Percentiles rank a stretch among this genome's conserved stretches.
These are phyloP conservation scores for Brachypalpus laphriformis DNA, from an alignment of 2,888 invertebrate genomes.

Conservation along the genomic window DNA sequence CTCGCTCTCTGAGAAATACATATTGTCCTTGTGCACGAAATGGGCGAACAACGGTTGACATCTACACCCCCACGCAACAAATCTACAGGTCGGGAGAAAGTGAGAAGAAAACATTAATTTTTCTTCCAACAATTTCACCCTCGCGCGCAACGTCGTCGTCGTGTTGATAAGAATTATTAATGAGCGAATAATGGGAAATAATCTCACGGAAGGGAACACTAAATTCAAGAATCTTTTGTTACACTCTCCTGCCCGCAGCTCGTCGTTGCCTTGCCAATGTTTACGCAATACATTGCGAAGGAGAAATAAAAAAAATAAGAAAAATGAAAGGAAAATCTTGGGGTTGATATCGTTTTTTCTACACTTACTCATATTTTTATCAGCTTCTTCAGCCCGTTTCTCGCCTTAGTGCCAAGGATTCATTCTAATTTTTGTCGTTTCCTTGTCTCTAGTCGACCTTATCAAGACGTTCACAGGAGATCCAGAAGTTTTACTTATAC, in stretches of 20 bases:
- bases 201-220: slow-evolving; percentile 76
- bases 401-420: neutral
- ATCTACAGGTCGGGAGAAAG: neutral
- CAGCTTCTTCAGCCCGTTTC: slow-evolving; percentile 3
- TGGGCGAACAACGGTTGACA: slow-evolving; percentile 54
- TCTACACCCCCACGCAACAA: neutral
- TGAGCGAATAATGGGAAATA: slow-evolving; percentile 79
- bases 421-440: slow-evolving; percentile 38
- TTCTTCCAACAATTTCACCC: slow-evolving; percentile 50
- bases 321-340: neutral
- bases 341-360: slow-evolving; percentile 33
- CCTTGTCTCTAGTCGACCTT: slow-evolving; percentile 51
- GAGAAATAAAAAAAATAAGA: slow-evolving; percentile 20
- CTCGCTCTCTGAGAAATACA: slow-evolving; percentile 21
- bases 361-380: slow-evolving; percentile 58
- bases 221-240: slow-evolving; percentile 72
- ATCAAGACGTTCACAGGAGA: slow-evolving; percentile 62
- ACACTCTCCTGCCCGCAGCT: slow-evolving; percentile 19
- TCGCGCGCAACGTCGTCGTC: slow-evolving; percentile 43
- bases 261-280: slow-evolving; percentile 34
- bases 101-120: slow-evolving; percentile 69
- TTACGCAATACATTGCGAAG: slow-evolving; percentile 66
- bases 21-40: slow-evolving; percentile 63
- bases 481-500: no score
- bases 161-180: slow-evolving; percentile 79